These are phyloP conservation scores for Heliconius ismenius DNA, from an alignment of 2,888 invertebrate species.

Conservation along the genomic window DNA sequence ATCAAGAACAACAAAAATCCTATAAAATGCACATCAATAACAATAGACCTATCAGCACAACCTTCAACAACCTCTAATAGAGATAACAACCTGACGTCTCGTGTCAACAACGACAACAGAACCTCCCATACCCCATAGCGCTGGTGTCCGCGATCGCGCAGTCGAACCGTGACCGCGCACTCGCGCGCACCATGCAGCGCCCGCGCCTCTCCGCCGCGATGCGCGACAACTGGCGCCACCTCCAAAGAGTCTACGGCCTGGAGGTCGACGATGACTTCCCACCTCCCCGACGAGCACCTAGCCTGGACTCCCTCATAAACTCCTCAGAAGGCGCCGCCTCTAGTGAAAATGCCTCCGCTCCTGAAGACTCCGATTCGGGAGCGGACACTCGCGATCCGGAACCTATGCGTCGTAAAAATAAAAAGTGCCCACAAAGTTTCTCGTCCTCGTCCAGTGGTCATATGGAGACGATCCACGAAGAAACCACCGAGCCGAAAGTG, in stretches of 20 bases:
- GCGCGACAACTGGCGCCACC: constrained; percentile 81
- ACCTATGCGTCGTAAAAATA: constrained; percentile 59
- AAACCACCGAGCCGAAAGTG: constrained; percentile 89
- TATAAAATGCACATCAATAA: not conserved
- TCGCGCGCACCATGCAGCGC: constrained; percentile 79
- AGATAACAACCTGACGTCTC: constrained; percentile 27
- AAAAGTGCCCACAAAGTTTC: constrained; percentile 76
- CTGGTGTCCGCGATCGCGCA: constrained; percentile 51
- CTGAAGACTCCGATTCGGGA: constrained; percentile 85
- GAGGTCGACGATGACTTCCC: constrained; percentile 67
- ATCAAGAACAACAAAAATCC: not conserved
- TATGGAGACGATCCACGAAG: constrained; percentile 92
- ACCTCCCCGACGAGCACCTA: constrained; percentile 77
- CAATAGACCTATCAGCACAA: constrained; percentile 6
- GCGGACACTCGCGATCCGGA: constrained; percentile 83
- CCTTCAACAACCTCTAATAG: constrained; percentile 25
- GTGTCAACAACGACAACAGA: constrained; percentile 36
- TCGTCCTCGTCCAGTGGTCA: constrained; percentile 83
- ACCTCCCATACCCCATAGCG: constrained; percentile 45
- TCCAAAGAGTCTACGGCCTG: constrained; percentile 77
- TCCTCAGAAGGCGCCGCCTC: constrained; percentile 85
- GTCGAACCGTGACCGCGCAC: constrained; percentile 69
- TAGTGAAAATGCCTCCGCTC: constrained; percentile 83
- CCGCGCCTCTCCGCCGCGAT: constrained; percentile 79
- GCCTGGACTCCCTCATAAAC: constrained; percentile 86